phyloP scores from a whole-genome alignment of 2,888 invertebrate genomes.

The Lithophane leautieri region DNA sequence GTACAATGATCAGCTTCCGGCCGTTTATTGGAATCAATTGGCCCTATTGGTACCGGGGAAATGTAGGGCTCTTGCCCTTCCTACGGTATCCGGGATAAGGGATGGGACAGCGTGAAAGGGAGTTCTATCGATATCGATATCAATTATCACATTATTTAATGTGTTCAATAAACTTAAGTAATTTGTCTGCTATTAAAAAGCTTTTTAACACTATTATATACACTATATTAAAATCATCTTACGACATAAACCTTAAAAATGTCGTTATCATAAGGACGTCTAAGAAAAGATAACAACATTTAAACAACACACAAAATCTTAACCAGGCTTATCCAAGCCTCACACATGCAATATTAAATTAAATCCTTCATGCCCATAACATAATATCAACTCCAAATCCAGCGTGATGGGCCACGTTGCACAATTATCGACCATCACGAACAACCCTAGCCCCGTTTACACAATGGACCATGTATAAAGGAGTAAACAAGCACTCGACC shows the following conservation, averaged over 20 bases:
- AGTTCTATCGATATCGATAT: constrained; percentile 37
- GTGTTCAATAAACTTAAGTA: background rate
- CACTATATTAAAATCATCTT: background rate
- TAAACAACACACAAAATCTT: background rate
- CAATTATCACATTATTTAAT: background rate
- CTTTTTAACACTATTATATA: too few relatives aligned
- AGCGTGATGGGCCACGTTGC: constrained; percentile 52
- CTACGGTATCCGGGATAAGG: constrained; percentile 77
- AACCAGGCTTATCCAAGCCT: constrained; percentile 23
- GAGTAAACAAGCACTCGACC: constrained; percentile 53
- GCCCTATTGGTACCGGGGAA: constrained; percentile 67
- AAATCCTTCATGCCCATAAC: constrained; percentile 47
- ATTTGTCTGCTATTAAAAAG: background rate
- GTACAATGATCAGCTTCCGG: constrained; percentile 80
- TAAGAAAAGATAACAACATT: background rate
- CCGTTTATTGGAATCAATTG: constrained; percentile 82
- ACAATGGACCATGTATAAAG: constrained; percentile 56
- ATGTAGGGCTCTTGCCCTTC: constrained; percentile 80
- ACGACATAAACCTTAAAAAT: background rate
- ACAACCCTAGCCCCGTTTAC: constrained; percentile 57
- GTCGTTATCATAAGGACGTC: background rate
- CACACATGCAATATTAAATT: constrained; percentile 27
- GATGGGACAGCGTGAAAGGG: constrained; percentile 54
- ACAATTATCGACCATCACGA: constrained; percentile 51
- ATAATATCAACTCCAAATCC: constrained; percentile 31